Conservation (phyloP, 2,113 vertebrate species). For the Columba livia region DNA sequence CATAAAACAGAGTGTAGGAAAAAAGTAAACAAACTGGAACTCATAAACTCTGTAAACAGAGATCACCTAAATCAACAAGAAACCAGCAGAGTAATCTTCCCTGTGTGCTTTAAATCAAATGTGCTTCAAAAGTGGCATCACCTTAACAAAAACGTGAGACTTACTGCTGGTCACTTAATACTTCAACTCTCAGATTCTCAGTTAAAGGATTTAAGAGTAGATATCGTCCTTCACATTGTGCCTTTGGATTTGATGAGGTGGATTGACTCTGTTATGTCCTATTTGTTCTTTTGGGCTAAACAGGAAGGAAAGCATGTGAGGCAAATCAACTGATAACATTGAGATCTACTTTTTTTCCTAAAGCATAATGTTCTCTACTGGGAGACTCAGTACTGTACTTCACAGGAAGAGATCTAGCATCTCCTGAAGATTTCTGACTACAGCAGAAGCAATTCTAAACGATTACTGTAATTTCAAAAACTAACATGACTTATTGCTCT, state of each 20-base stretch:
- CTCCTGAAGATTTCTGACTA: background rate
- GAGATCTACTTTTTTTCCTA: background rate
- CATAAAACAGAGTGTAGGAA: background rate
- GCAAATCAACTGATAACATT: background rate
- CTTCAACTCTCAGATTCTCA: background rate
- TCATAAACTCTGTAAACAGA: background rate
- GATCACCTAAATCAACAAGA: background rate
- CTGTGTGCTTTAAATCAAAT: background rate
- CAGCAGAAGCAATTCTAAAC: background rate
- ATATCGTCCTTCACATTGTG: background rate
- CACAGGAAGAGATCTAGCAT: background rate
- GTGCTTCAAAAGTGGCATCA: background rate
- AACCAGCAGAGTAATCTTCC: background rate
- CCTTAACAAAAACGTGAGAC: background rate
- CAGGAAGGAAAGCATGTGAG: background rate
- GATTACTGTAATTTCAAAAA: conserved; percentile 33
- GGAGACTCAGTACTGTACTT: background rate
- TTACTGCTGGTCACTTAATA: background rate
- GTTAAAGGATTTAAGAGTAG: background rate
- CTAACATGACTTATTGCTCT: background rate
- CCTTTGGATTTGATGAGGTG: background rate
- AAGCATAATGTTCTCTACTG: background rate
- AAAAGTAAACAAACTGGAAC: background rate
- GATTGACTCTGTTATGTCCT: background rate
- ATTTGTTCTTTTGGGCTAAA: background rate